A percentile compares a stretch with the other conserved stretches of the same genome.
Conservation (phyloP, 2,797 vertebrate genomes). For the Trematocara caparti region DNA sequence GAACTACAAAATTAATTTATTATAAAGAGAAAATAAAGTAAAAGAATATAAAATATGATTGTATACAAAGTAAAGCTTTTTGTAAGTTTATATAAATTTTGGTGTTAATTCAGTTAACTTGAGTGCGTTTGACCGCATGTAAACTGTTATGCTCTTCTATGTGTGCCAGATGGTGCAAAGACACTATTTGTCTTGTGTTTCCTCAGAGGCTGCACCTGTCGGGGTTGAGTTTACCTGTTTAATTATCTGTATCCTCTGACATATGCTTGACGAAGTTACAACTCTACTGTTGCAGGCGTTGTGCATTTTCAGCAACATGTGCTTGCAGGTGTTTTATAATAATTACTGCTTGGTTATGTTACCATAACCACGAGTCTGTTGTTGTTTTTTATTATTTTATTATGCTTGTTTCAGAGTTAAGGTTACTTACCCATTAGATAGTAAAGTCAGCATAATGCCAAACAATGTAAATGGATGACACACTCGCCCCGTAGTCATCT, state of each 20-base stretch:
- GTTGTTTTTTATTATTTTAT: not conserved
- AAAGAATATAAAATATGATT: not conserved
- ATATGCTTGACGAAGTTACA: not conserved
- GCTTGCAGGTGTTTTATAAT: not conserved
- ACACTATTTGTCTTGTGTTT: conserved; percentile 40
- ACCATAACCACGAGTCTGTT: not conserved
- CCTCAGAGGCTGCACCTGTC: conserved; percentile 54
- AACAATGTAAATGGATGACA: conserved; percentile 43
- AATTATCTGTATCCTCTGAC: conserved; percentile 2
- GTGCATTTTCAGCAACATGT: not conserved
- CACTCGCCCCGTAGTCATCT: conserved; percentile 21
- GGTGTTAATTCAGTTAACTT: not conserved
- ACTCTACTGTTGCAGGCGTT: not conserved
- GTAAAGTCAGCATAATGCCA: conserved; percentile 15
- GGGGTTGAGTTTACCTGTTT: conserved; percentile 18
- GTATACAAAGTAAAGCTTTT: not conserved
- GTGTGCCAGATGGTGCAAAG: conserved; percentile 43
- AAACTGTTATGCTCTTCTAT: conserved; percentile 19
- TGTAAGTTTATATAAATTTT: not conserved
- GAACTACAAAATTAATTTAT: not conserved
- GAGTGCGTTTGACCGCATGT: conserved; percentile 25
- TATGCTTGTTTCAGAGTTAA: not conserved
- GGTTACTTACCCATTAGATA: conserved; percentile 2
- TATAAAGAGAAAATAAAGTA: not conserved
- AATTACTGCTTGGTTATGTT: not conserved